Conservation (phyloP, 2,888 invertebrate genomes). For the Agriotes lineatus region DNA sequence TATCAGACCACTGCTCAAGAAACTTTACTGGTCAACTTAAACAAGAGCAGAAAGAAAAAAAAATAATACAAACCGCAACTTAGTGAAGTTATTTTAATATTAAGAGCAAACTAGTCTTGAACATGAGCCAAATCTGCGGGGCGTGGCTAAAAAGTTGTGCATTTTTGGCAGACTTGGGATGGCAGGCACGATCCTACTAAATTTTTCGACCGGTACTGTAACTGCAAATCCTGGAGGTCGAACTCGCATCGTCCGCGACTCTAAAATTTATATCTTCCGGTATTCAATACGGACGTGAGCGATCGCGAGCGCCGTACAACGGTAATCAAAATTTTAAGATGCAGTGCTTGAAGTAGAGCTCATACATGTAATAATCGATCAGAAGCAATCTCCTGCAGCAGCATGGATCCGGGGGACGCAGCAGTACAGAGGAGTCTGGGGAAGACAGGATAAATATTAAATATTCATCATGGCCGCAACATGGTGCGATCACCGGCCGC, state of each 20-base stretch:
- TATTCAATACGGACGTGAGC: not conserved
- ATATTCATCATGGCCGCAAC: slow-evolving; percentile 61
- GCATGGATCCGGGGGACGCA: slow-evolving; percentile 26
- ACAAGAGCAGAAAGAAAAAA: no score
- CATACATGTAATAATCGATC: slow-evolving; percentile 44
- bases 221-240: no score
- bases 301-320: not conserved
- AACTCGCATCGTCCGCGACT: slow-evolving; percentile 13
- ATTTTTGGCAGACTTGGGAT: no score
- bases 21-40: no score
- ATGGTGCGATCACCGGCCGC: slow-evolving; percentile 58
- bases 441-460: slow-evolving; percentile 58
- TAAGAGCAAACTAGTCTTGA: no score
- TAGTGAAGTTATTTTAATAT: no score
- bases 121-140: no score
- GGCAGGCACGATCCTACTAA: no score
- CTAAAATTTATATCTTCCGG: slow-evolving; percentile 17
- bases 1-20: no score
- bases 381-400: slow-evolving; percentile 28
- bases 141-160: no score
- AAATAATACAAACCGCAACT: no score
- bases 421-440: slow-evolving; percentile 34
- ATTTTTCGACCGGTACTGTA: no score
- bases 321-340: slow-evolving; percentile 29
- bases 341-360: slow-evolving; percentile 20